Evolutionary conservation across 2,113 vertebrate genomes (phyloP).

Genomic region (Cheirogaleus medius): DNA sequence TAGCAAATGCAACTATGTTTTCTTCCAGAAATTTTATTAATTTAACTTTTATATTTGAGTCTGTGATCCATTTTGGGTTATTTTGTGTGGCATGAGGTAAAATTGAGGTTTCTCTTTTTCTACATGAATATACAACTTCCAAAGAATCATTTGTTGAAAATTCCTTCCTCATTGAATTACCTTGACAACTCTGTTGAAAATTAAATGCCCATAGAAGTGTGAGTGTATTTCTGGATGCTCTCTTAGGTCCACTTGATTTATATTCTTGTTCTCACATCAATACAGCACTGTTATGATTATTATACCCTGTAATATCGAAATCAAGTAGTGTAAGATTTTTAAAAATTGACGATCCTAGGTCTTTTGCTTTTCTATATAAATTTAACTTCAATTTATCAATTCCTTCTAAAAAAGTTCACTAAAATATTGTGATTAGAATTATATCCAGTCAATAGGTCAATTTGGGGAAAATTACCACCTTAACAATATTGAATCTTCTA

Average conservation of each 20-base stretch:
- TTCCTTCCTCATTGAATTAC: not conserved
- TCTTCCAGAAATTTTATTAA: not conserved
- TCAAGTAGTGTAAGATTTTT: not conserved
- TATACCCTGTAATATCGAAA: not conserved
- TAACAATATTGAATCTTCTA: not conserved
- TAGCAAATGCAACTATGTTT: not conserved
- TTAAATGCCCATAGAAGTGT: not conserved
- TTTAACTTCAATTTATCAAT: not conserved
- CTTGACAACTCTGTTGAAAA: not conserved
- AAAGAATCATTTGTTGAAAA: not conserved
- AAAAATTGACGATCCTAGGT: not conserved
- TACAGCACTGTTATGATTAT: not conserved
- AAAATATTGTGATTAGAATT: not conserved
- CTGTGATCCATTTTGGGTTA: not conserved
- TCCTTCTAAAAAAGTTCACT: not conserved
- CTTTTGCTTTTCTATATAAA: not conserved
- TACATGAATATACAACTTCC: not conserved
- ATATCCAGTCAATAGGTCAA: not conserved
- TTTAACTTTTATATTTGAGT: not conserved
- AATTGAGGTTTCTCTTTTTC: not conserved
- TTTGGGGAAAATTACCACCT: not conserved
- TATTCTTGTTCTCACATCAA: not conserved
- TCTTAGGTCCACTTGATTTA: not conserved
- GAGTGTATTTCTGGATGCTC: not conserved
- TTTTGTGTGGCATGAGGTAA: not conserved